These are phyloP conservation scores for Halcyon malimbica DNA, from an alignment of 2,113 vertebrate genomes.

Conservation along the genomic window DNA sequence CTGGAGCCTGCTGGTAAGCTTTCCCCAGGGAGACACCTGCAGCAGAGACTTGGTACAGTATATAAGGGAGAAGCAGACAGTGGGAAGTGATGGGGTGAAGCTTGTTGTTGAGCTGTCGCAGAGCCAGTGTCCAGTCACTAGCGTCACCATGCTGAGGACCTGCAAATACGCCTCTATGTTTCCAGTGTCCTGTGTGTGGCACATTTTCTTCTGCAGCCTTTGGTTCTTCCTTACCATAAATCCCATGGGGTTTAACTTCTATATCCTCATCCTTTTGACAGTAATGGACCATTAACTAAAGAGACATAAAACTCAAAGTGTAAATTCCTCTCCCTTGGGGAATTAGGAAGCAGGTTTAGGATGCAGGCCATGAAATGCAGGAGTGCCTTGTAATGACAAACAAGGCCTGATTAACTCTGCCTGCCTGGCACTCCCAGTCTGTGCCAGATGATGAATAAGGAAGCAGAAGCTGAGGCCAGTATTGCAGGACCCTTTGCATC, in stretches of 20 bases:
- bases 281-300: constrained; percentile 72
- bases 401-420: constrained; percentile 48
- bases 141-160: not conserved
- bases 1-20: not conserved
- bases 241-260: constrained; percentile 59
- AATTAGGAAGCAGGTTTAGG: not conserved
- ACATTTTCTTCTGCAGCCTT: not conserved
- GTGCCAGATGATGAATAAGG: not conserved
- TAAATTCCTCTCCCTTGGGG: constrained; percentile 59
- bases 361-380: constrained; percentile 44
- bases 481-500: not conserved
- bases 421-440: not conserved
- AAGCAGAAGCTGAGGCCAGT: not conserved
- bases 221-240: constrained; percentile 35
- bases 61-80: not conserved
- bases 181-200: not conserved
- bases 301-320: constrained; percentile 65
- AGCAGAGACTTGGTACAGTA: not conserved
- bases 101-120: not conserved
- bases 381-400: constrained; percentile 36
- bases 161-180: not conserved
- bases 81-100: not conserved
- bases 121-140: not conserved
- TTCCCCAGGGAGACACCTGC: not conserved
- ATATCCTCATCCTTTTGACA: constrained; percentile 66